Evolutionary conservation across 2,888 invertebrate genomes (phyloP).

Genomic region (Xanthorhoe designata): DNA sequence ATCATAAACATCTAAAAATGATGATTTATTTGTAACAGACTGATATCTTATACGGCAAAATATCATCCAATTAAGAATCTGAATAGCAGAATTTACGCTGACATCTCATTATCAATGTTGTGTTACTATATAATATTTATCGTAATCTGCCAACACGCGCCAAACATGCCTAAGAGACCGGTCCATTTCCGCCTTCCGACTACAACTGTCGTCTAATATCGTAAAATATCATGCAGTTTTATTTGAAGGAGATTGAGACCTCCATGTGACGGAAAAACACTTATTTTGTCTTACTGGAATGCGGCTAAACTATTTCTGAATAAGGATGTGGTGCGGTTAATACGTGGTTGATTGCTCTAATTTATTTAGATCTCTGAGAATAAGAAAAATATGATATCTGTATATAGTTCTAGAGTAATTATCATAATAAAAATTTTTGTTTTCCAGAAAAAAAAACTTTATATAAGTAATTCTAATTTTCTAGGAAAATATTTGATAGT

Average conservation of each 20-base stretch:
- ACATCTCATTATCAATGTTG: slow-evolving; percentile 10
- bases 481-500: no score
- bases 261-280: slow-evolving; percentile 33
- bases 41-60: no score
- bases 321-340: slow-evolving; percentile 13
- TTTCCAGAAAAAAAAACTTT: no score
- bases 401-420: no score
- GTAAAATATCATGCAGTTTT: slow-evolving; percentile 19
- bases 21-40: no score
- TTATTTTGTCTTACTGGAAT: slow-evolving; percentile 30
- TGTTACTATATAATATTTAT: slow-evolving; percentile 24
- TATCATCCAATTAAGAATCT: no score
- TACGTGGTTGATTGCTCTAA: background rate
- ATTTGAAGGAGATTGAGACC: slow-evolving; percentile 25
- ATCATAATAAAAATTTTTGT: no score
- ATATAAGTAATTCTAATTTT: no score
- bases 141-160: slow-evolving; percentile 20
- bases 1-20: no score
- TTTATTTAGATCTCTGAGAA: background rate
- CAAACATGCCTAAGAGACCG: slow-evolving; percentile 54
- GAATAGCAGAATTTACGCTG: no score
- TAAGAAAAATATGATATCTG: no score
- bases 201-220: slow-evolving; percentile 33
- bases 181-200: slow-evolving; percentile 76
- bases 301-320: slow-evolving; percentile 22